These are phyloP conservation scores for Fukomys damarensis DNA, from an alignment of 2,113 vertebrate genomes.

Conservation along the genomic window DNA sequence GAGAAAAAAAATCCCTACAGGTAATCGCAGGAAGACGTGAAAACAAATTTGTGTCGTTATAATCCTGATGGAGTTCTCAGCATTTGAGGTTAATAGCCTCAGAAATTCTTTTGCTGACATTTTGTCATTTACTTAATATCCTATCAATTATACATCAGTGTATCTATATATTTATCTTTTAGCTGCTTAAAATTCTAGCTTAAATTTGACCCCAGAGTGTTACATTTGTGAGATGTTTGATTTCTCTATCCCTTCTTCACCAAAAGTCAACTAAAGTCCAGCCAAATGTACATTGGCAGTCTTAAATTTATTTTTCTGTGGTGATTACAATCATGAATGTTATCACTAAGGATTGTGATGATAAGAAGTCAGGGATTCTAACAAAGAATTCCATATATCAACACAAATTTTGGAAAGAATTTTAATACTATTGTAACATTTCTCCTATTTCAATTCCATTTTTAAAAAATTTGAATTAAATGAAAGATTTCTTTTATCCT, in stretches of 20 bases:
- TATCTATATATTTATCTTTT: neutral
- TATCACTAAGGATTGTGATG: neutral
- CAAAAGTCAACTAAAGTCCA: neutral
- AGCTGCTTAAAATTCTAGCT: neutral
- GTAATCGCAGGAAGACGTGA: neutral
- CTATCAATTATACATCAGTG: neutral
- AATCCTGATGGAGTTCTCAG: neutral
- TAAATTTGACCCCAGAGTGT: neutral
- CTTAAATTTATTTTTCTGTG: slow-evolving; percentile 1
- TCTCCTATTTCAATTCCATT: neutral
- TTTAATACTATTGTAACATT: neutral
- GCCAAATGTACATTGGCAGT: neutral
- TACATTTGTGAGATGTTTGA: neutral
- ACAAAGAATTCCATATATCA: neutral
- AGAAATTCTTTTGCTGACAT: neutral
- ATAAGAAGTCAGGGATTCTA: neutral
- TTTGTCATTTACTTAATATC: neutral
- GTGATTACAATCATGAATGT: neutral
- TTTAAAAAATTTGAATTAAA: neutral
- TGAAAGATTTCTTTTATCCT: neutral
- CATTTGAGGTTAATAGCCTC: neutral
- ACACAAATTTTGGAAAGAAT: slow-evolving; percentile 26
- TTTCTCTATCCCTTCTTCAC: neutral
- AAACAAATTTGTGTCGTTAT: neutral
- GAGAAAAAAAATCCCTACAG: neutral